phyloP scores from a whole-genome alignment of 2,888 invertebrate species.

The Athalia rosae region DNA sequence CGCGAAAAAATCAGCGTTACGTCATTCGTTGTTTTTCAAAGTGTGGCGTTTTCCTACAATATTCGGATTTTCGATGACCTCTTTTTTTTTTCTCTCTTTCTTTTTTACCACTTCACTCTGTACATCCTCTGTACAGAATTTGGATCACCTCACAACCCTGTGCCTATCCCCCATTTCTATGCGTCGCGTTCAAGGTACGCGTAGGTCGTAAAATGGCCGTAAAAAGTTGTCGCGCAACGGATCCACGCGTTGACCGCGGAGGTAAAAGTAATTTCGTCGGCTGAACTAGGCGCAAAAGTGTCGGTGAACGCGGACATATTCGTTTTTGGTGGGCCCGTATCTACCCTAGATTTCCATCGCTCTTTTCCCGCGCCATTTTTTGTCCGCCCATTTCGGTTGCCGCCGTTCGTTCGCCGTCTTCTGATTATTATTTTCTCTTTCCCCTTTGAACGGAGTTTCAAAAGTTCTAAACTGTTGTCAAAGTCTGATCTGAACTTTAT shows the following conservation, averaged over 20 bases:
- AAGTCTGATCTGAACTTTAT: too few relatives aligned
- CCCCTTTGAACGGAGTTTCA: too few relatives aligned
- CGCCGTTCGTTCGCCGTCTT: constrained; percentile 28
- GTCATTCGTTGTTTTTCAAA: too few relatives aligned
- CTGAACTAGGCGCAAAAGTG: constrained; percentile 28
- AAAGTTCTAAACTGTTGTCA: too few relatives aligned
- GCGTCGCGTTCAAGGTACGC: constrained; percentile 38
- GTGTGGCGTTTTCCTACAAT: too few relatives aligned
- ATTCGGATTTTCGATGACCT: too few relatives aligned
- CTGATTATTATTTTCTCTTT: too few relatives aligned
- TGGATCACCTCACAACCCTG: neutral
- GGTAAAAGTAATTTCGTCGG: constrained; percentile 42
- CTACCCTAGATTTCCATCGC: neutral
- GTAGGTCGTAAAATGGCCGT: constrained; percentile 39
- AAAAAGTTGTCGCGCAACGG: constrained; percentile 30
- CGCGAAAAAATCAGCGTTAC: too few relatives aligned
- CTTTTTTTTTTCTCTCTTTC: too few relatives aligned
- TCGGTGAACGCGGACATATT: neutral
- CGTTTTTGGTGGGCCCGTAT: too few relatives aligned
- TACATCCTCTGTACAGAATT: neutral
- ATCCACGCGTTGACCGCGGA: constrained; percentile 15
- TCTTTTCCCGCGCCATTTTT: neutral
- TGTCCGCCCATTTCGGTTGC: neutral
- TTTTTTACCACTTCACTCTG: neutral
- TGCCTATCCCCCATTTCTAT: neutral